phyloP scores from a whole-genome alignment of 1,140 invertebrate genomes.

The Meteorus sp. region DNA sequence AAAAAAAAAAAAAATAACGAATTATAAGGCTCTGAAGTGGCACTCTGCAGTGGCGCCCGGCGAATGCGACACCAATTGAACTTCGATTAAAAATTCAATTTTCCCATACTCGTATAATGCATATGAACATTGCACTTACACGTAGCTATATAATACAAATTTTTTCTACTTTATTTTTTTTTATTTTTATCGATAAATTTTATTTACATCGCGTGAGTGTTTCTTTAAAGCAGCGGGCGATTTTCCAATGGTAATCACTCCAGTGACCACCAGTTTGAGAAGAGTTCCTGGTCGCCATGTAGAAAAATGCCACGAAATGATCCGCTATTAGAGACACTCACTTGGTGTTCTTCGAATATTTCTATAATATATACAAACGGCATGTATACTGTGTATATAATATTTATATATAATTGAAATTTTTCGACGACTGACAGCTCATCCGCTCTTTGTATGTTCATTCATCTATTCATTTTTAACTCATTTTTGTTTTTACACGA shows the following conservation, averaged over 20 bases:
- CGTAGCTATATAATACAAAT: background rate
- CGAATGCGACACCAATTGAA: too few relatives aligned
- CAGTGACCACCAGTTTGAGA: too few relatives aligned
- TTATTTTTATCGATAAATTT: background rate
- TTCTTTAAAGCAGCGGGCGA: background rate
- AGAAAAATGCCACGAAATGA: background rate
- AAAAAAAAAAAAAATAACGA: background rate
- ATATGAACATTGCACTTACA: background rate
- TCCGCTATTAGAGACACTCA: background rate
- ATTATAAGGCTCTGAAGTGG: background rate
- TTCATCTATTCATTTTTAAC: too few relatives aligned
- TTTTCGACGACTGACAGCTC: background rate
- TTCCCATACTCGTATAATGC: too few relatives aligned
- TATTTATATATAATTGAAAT: background rate
- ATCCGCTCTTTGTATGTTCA: background rate
- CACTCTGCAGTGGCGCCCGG: too few relatives aligned
- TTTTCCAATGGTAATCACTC: too few relatives aligned
- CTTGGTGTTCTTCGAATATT: background rate
- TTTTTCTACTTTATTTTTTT: background rate
- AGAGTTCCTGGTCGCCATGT: background rate
- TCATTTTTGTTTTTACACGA: too few relatives aligned
- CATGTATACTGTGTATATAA: background rate
- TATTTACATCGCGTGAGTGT: background rate
- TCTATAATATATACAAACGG: conserved; percentile 6
- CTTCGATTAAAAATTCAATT: too few relatives aligned